Evolutionary conservation across 2,888 invertebrate genomes (phyloP).

Genomic region (Lochmaea crataegi): DNA sequence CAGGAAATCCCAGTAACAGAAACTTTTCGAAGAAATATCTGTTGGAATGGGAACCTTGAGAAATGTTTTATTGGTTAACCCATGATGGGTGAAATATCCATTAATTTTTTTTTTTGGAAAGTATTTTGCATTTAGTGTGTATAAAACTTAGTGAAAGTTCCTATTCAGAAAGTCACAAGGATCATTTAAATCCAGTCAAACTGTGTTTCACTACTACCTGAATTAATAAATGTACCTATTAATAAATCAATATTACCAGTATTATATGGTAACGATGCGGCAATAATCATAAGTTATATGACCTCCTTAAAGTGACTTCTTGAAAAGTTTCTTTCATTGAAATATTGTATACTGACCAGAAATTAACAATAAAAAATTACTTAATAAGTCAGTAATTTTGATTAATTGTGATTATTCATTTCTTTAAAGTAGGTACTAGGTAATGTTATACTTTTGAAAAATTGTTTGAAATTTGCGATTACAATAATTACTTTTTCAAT

Average conservation of each 20-base stretch:
- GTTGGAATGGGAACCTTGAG: too few relatives aligned
- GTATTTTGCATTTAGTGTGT: not conserved
- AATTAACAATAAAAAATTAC: not conserved
- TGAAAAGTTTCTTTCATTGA: not conserved
- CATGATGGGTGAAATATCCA: not conserved
- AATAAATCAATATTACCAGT: constrained; percentile 1
- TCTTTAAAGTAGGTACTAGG: not conserved
- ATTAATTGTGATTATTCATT: not conserved
- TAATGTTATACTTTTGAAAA: not conserved
- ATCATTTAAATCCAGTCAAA: not conserved
- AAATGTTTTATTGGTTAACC: too few relatives aligned
- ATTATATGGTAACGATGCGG: not conserved
- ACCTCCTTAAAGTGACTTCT: not conserved
- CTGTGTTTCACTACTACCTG: not conserved
- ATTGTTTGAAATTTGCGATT: too few relatives aligned
- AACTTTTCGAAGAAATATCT: too few relatives aligned
- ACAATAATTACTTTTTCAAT: too few relatives aligned
- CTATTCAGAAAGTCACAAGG: not conserved
- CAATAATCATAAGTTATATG: not conserved
- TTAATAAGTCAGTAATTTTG: not conserved
- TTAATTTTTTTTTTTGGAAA: not conserved
- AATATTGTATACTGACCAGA: not conserved
- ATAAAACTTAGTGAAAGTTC: not conserved
- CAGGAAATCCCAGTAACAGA: too few relatives aligned
- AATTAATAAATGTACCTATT: not conserved